phyloP scores from a whole-genome alignment of 2,113 vertebrate genomes.

The Neomonachus schauinslandi region DNA sequence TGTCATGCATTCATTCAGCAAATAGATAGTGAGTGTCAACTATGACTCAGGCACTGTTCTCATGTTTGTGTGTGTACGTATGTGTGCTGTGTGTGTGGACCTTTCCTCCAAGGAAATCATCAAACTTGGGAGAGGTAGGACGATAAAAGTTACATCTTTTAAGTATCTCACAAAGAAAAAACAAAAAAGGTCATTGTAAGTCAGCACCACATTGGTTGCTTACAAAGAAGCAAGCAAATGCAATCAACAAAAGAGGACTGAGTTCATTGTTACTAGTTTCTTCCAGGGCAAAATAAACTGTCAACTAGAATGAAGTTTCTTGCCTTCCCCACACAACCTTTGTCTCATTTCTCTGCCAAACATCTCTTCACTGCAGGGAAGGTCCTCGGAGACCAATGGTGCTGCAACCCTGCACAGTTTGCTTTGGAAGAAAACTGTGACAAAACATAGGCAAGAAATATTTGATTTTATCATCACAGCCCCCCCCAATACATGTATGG shows the following conservation, averaged over 20 bases:
- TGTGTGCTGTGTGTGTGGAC: neutral
- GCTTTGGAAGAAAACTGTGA: conserved; percentile 56
- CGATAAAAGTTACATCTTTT: neutral
- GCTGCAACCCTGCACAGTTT: neutral
- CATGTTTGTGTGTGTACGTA: neutral
- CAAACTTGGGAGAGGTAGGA: neutral
- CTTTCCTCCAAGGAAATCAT: neutral
- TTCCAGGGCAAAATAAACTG: conserved; percentile 34
- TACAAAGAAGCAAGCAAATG: conserved; percentile 30
- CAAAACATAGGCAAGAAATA: conserved; percentile 19
- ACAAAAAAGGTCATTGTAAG: neutral
- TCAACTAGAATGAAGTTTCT: neutral
- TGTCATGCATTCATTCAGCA: neutral
- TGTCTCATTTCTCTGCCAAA: conserved; percentile 57
- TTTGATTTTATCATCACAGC: neutral
- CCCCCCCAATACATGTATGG: accelerated
- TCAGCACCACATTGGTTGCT: neutral
- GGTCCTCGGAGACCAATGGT: conserved; percentile 26
- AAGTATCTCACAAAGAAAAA: neutral
- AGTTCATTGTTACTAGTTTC: neutral
- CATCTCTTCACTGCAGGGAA: neutral
- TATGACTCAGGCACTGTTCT: neutral
- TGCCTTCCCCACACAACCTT: neutral
- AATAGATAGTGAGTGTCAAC: neutral
- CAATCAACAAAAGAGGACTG: neutral